Conservation (phyloP, 2,797 vertebrate species). For the Falco peregrinus region DNA sequence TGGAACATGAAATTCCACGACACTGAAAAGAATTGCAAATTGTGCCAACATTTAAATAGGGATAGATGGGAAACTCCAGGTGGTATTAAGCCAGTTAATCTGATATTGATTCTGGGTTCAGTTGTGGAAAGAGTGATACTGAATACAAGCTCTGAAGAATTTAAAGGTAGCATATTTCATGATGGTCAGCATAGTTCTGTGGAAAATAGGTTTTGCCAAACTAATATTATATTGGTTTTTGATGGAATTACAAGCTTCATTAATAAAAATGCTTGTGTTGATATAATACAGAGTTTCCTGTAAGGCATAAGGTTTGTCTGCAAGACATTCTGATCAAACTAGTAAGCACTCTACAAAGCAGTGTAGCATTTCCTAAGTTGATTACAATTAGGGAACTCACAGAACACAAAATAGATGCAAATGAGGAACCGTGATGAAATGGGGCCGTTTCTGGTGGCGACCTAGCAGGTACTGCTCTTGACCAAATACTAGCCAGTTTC, state of each 20-base stretch:
- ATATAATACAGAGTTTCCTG: not conserved
- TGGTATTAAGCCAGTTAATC: not conserved
- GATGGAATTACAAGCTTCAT: conserved; percentile 11
- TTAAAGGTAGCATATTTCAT: not conserved
- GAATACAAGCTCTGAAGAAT: not conserved
- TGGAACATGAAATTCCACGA: not conserved
- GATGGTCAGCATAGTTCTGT: not conserved
- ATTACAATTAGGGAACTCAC: not conserved
- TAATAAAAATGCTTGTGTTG: not conserved
- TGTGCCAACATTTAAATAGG: not conserved
- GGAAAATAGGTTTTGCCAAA: conserved; percentile 6
- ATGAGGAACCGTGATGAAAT: not conserved
- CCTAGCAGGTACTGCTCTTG: not conserved
- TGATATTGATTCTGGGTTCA: not conserved
- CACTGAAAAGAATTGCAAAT: not conserved
- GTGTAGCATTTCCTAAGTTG: not conserved
- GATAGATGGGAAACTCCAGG: not conserved
- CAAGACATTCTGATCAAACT: not conserved
- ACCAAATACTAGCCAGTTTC: not conserved
- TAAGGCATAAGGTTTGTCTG: not conserved
- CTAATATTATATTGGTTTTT: not conserved
- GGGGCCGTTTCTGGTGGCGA: not conserved
- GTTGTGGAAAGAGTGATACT: not conserved
- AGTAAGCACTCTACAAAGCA: not conserved
- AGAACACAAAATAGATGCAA: not conserved